Evolutionary conservation across 2,888 invertebrate species (phyloP), one percentile per base, ranked within the genome.

Genomic region (Microplitis deprimator): DNA sequence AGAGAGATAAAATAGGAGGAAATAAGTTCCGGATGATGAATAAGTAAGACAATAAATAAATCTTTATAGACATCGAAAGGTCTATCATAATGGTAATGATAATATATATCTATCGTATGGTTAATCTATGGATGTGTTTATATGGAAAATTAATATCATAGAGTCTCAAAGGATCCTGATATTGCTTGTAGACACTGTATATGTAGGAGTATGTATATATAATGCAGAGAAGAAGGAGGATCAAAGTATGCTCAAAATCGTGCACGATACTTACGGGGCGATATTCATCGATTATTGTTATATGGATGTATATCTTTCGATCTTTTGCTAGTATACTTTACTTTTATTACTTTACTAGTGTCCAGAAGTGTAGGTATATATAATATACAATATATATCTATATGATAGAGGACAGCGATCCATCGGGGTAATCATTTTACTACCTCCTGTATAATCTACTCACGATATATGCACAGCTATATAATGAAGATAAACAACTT

Each of bases 401-500:
- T 50, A 13, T 13, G 50, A 60, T 64, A 60, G 20, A 74, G 70
- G 60, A 77, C 20, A 73, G 71, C 13, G 70, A 74, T 68, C 74
- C 74, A 70, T 71, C 74, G 82, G 81, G 81, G 83, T 82, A 84
- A 85, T 84, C 84, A 84, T 87, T 85, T 85, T 82, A 83, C 84
- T 83, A 86, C 83, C 83, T 84, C 82, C 83, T 82, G 85, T 84
- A 82, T 85, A 86, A 86, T 85, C 82, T 84, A 38, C 76, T 79
- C 50, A 50, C 50, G 50, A 50, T 50, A 50, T 79, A 79, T 76
- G 74, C 77, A 78, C 79, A 79, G 81, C 82, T 83, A 80, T 82
- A 83, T 85, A 86, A 86, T 85, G 83, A 82, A 83, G 85, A 86
- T 87, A 86, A 87, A 87, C 84, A 84, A 84, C 81, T 84, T 83